Conservation (phyloP, 2,113 vertebrate genomes). For the Rattus norvegicus region GRCr8 NC_086020.1:202658001-202658500, state of each 20-base stretch:
- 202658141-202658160: not conserved
- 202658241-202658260: not conserved
- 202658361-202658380: not conserved
- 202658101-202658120: not conserved
- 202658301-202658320: not conserved
- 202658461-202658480: slow-evolving; percentile 43
- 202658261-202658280: not conserved
- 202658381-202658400: slow-evolving; percentile 25
- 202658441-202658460: slow-evolving; percentile 53
- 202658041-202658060: not conserved
- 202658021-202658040: not conserved
- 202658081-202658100: not conserved
- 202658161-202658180: not conserved
- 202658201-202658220: not conserved
- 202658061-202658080: not conserved
- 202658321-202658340: not conserved
- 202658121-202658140: not conserved
- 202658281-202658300: not conserved
- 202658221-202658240: not conserved
- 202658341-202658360: not conserved
- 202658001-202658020: not conserved
- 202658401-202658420: slow-evolving; percentile 33
- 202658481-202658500: slow-evolving; percentile 50
- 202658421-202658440: slow-evolving; percentile 43
- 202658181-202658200: not conserved